Conservation (phyloP, 2,797 vertebrate species). For the Chloroceryle amazona region DNA sequence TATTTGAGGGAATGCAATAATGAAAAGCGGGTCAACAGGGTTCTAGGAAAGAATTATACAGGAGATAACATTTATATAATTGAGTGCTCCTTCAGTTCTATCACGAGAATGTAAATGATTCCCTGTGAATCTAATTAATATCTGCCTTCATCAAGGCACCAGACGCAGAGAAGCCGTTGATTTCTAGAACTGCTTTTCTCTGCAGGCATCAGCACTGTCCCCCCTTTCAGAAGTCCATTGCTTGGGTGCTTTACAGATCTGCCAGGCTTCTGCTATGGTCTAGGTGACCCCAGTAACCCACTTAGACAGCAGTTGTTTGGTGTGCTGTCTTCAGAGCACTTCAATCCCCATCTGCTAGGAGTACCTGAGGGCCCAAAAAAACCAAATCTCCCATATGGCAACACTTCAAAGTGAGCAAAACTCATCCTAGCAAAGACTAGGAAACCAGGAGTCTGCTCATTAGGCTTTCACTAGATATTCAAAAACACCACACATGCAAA, state of each 20-base stretch:
- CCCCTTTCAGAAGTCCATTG: neutral
- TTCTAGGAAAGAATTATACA: neutral
- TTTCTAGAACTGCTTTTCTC: neutral
- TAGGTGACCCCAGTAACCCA: neutral
- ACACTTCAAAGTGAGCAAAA: constrained; percentile 6
- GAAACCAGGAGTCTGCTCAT: constrained; percentile 15
- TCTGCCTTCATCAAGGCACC: neutral
- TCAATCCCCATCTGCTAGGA: constrained; percentile 35
- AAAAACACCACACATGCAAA: neutral
- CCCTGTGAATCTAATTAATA: neutral
- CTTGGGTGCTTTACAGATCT: accelerated
- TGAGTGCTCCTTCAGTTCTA: neutral
- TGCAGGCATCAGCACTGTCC: neutral
- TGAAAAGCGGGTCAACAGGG: neutral
- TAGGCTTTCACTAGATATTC: neutral
- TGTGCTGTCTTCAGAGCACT: neutral
- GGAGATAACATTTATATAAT: neutral
- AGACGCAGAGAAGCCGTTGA: neutral
- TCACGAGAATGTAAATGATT: constrained; percentile 1
- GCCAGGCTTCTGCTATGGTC: neutral
- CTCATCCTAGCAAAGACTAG: neutral
- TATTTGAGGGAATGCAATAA: neutral
- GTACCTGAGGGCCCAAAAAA: neutral
- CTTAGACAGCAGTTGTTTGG: neutral
- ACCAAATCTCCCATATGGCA: constrained; percentile 37